Percentiles rank a stretch among this genome's conserved stretches.
Conservation (phyloP, 2,888 invertebrate genomes). For the Ephialtes manifestator region DNA sequence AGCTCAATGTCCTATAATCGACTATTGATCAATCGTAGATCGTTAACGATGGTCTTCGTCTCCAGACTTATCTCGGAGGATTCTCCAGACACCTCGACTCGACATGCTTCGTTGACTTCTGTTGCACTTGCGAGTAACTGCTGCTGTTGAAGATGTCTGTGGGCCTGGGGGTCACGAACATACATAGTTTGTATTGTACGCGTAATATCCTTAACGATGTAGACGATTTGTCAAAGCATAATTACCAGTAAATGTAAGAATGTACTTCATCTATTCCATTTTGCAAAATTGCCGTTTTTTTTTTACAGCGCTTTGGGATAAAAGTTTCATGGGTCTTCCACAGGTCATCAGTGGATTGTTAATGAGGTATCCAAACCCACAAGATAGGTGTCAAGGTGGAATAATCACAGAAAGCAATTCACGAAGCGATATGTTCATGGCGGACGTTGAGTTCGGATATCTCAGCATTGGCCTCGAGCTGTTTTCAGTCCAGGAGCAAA, state of each 20-base stretch:
- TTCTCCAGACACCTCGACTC: constrained; percentile 25
- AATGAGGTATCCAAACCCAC: neutral
- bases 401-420: neutral
- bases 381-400: constrained; percentile 10
- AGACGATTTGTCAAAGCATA: neutral
- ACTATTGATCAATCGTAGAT: constrained; percentile 50
- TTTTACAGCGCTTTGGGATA: neutral
- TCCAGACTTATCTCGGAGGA: neutral
- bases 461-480: constrained; percentile 32
- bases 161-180: neutral
- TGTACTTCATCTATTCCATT: neutral
- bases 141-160: neutral
- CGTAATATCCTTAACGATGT: neutral
- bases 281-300: neutral
- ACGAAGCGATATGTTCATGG: neutral
- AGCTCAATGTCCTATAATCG: constrained; percentile 44
- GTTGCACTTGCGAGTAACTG: constrained; percentile 1
- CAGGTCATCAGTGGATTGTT: neutral
- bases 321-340: neutral
- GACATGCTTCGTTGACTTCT: constrained; percentile 24
- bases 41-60: constrained; percentile 24
- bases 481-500: constrained; percentile 31
- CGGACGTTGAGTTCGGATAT: constrained; percentile 7
- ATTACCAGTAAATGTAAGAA: neutral
- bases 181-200: neutral